Evolutionary conservation across 1,140 invertebrate genomes (phyloP).

Genomic region (Neodiprion lecontei): DNA sequence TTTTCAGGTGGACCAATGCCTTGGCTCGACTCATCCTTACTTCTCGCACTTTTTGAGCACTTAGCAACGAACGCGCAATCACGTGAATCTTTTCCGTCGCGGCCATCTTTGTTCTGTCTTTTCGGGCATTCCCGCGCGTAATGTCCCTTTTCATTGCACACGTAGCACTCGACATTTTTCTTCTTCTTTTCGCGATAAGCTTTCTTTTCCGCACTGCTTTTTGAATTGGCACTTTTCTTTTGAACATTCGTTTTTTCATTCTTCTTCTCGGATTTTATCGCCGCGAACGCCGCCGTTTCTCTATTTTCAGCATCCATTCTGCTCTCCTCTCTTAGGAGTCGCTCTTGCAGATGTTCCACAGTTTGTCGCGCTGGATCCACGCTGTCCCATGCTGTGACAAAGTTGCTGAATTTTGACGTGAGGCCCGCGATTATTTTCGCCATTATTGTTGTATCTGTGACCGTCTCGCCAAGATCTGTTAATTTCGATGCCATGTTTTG

Average conservation of each 20-base stretch:
- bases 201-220: constrained; percentile 2
- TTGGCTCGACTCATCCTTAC: neutral
- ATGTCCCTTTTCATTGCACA: constrained; percentile 11
- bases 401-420: neutral
- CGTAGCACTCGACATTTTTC: constrained; percentile 8
- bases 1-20: neutral
- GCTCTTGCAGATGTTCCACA: constrained; percentile 13
- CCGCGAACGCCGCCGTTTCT: neutral
- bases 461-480: neutral
- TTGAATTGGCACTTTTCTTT: neutral
- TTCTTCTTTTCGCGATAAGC: constrained; percentile 9
- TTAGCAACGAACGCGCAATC: neutral
- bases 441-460: constrained; percentile 12
- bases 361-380: neutral
- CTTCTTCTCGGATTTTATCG: neutral
- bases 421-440: neutral
- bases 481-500: constrained; percentile 18
- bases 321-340: constrained; percentile 10
- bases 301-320: constrained; percentile 11
- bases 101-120: neutral
- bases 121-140: constrained; percentile 10
- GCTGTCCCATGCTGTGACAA: neutral
- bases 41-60: neutral
- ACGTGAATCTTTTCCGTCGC: neutral
- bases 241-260: too few relatives aligned